Evolutionary conservation across 2,888 invertebrate species (phyloP).

Genomic region (Amiota minor): DNA sequence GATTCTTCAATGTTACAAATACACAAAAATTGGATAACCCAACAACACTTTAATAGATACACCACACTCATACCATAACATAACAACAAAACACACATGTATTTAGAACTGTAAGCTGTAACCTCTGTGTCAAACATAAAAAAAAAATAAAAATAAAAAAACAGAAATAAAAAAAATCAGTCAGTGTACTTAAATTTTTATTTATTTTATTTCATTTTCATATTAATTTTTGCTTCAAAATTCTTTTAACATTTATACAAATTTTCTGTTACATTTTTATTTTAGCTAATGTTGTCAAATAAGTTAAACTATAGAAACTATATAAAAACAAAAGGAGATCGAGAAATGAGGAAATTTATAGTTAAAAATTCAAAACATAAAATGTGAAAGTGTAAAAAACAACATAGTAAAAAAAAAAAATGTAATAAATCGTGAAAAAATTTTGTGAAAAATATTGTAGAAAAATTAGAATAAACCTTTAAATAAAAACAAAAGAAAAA

Average conservation of each 20-base stretch:
- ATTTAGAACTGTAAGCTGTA: too few relatives aligned
- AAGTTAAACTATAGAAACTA: neutral
- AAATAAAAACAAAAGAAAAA: conserved; percentile 40
- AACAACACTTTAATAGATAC: too few relatives aligned
- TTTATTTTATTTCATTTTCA: neutral
- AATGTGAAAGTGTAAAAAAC: too few relatives aligned
- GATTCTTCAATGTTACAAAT: conserved; percentile 4
- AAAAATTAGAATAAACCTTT: conserved; percentile 28
- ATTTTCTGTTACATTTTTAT: neutral
- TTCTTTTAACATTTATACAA: neutral
- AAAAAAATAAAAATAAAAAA: neutral
- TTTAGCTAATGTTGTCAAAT: conserved; percentile 15
- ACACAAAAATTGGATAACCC: neutral
- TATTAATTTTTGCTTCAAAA: neutral
- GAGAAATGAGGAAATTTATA: too few relatives aligned
- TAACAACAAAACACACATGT: too few relatives aligned
- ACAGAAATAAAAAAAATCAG: neutral
- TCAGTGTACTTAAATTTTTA: conserved; percentile 15
- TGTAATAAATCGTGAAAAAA: neutral
- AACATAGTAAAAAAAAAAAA: neutral
- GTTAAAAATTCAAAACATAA: too few relatives aligned
- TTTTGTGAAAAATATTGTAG: neutral
- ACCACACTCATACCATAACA: too few relatives aligned
- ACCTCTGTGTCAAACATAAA: neutral
- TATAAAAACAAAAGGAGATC: too few relatives aligned